Base-by-base conservation (phyloP, 2,113 vertebrate genomes). In the Siniperca chuatsi region DNA sequence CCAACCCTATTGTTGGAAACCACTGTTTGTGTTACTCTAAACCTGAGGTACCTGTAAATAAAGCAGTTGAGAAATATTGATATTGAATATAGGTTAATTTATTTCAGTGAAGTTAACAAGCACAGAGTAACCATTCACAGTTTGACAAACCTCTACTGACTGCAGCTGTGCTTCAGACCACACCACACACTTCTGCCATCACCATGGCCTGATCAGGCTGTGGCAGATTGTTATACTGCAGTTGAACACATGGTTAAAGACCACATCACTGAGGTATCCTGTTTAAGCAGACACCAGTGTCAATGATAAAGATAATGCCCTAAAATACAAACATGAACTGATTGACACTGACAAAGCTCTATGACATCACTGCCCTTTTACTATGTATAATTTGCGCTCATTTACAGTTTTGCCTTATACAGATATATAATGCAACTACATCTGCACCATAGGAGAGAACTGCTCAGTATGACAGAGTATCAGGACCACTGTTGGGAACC, bases 311-410 rank as follows among this genome's bases (percentile, higher is more conserved):
- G 11, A 48, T 29, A 73, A 66, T 48, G 42, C 54, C 81, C 57
- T 58, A 57, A 75, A 62, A 66, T 78, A 60, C 66, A 55, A 48
- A 72, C 33, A 70, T 16, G 15, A 71, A 60, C 33, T 29, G 37
- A 79, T 13, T 48, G 40, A 66, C 72, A 65, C 23, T 46, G 44
- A 78, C 57, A 1, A 70, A 42, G 60, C 46, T 57, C 46, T 75
- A 54, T 84, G 75, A 87, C 61, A 81, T 71, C 69, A 90, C 55
- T 60, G 82, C 4, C 48, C 15, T 46, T 21, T 84, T 44, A 82
- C 79, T 83, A 82, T 89, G 68, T 78, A 91, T 79, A 92, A 35
- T 77, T 25, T 75, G 57, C 44, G 29, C 69, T 85, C 71, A 82
- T 79, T 79, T 82, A 86, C 85, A 90, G 33, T 54, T 40, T 35